A percentile compares a stretch with the other conserved stretches of the same genome.
Evolutionary conservation across 1,140 invertebrate species (phyloP).

Genomic region (Euschistus heros): DNA sequence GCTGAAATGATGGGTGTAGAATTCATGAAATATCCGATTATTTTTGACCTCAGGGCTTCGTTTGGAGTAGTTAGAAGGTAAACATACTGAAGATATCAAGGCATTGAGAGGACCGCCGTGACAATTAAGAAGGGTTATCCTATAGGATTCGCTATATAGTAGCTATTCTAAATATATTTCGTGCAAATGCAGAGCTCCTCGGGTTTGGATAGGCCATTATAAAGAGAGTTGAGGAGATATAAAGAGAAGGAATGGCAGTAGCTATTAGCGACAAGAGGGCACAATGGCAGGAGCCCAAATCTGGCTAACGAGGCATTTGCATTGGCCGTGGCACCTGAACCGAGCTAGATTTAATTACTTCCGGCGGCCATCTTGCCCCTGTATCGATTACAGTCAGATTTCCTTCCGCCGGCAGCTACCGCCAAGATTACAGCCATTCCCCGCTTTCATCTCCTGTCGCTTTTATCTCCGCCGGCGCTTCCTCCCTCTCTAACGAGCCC

Average conservation of each 20-base stretch:
- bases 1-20: too few species aligned
- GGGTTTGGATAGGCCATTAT: neutral
- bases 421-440: too few species aligned
- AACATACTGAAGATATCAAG: too few species aligned
- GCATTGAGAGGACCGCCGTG: too few species aligned
- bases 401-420: neutral
- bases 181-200: neutral
- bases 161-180: neutral
- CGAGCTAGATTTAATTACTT: constrained; percentile 11
- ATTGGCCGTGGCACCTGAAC: constrained; percentile 15
- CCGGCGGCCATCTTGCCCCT: constrained; percentile 5
- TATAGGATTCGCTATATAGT: neutral
- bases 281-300: neutral
- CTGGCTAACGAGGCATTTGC: constrained; percentile 11
- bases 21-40: too few species aligned
- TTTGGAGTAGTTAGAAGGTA: too few species aligned
- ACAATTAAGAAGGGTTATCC: neutral
- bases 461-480: neutral
- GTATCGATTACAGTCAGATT: constrained; percentile 1
- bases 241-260: too few species aligned
- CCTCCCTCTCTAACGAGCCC: neutral
- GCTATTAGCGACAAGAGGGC: neutral
- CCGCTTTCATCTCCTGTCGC: constrained; percentile 2
- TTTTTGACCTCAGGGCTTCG: too few species aligned
- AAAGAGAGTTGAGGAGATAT: too few species aligned